phyloP scores from a whole-genome alignment of 2,113 vertebrate species.

The Todiramphus saurophagus region DNA sequence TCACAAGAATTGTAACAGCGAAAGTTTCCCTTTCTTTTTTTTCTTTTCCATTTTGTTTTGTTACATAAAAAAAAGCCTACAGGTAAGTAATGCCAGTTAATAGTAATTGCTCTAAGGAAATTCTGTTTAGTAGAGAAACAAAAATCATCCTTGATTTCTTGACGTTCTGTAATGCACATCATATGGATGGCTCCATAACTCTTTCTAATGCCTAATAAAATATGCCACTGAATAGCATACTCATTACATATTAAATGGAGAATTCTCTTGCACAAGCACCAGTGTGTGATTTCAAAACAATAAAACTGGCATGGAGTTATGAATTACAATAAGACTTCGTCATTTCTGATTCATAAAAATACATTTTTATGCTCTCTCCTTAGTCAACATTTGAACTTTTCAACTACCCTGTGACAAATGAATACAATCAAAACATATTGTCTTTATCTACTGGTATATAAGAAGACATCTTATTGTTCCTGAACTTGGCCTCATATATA shows the following conservation, averaged over 20 bases:
- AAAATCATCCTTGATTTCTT: neutral
- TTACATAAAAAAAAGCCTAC: neutral
- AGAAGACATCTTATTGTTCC: neutral
- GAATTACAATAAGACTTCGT: constrained; percentile 26
- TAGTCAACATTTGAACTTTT: constrained; percentile 10
- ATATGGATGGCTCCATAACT: neutral
- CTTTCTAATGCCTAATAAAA: constrained; percentile 35
- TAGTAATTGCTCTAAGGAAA: neutral
- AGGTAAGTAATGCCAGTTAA: neutral
- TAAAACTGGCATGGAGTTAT: constrained; percentile 24
- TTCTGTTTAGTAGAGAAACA: neutral
- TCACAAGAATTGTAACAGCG: no score
- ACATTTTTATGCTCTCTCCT: neutral
- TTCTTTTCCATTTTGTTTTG: neutral
- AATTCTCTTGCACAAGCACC: constrained; percentile 1
- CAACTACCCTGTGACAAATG: neutral
- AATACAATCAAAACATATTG: neutral
- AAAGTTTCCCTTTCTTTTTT: no score
- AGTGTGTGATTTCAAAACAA: constrained; percentile 16
- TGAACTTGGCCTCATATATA: neutral
- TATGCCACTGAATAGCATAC: neutral
- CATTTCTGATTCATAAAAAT: constrained; percentile 36
- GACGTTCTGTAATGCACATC: neutral
- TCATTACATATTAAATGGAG: constrained; percentile 17
- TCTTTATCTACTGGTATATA: neutral